Base-by-base conservation (phyloP, 2,797 vertebrate genomes). In the Cossypha niveicapilla region DNA sequence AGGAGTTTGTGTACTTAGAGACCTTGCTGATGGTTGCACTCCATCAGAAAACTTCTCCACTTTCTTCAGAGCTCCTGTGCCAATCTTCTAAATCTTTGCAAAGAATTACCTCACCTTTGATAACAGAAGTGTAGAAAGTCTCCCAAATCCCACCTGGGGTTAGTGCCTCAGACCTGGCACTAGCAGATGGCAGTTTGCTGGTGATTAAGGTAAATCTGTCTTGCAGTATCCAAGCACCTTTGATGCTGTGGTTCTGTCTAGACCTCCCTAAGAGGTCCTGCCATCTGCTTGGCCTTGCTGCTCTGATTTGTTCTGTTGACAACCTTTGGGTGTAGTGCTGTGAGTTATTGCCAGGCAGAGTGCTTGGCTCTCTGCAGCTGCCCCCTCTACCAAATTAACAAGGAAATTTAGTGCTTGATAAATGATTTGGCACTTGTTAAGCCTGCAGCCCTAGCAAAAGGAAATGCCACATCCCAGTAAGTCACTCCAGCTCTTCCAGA, bases 181-280 rank as follows among this genome's bases (percentile, higher is more conserved):
- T 75, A 28, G 82, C 96, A 97, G 94, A 90, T 95, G 96, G 90
- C 92, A 86, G 25, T 66, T 77, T 91, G 82, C 61, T 82, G 41
- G 37, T 74, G 81, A 91, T 96, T 90, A 71, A 86, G 88, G 71
- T 89, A 95, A 91, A 91, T 87, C 81, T 94, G 47, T 35, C 68
- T 66, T 94, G 76, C 53, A 45, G 7, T 92, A 92, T 78, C 61
- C 82, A 50, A 18, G 56, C 63, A 62, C 79, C 73, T 92, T 81
- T 37, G 66, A 11, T 62, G 65, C 30, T 5, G 18, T 88, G 72
- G 51, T 57, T 88, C 79, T 73, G 42, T 91, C 50, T 22, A 11
- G 86, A 34, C 74, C 72, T 90, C 56, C 42, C 34, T 11, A 65
- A 90, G 86, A 93, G 88, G 63, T 68, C 9, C 35, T 93, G 63